These are phyloP conservation scores for Micronycteris hirsuta DNA, from an alignment of 2,113 vertebrate genomes.

Conservation along the genomic window DNA sequence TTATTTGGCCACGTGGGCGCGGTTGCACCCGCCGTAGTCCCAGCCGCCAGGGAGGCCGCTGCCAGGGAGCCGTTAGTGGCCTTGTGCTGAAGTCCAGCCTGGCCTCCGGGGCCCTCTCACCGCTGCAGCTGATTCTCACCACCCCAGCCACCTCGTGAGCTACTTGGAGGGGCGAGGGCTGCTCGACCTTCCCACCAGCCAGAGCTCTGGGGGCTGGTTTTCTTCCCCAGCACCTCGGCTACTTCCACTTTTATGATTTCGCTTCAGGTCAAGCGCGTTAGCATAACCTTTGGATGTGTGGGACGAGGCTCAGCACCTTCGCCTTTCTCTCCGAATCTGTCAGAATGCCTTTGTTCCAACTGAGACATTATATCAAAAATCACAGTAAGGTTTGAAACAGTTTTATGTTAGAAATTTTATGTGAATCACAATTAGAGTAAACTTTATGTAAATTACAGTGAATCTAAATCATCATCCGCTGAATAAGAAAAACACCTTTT, in stretches of 20 bases:
- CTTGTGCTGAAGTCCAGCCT: neutral
- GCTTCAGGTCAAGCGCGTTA: neutral
- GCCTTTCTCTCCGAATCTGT: neutral
- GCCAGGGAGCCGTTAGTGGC: fast-evolving
- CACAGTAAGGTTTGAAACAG: neutral
- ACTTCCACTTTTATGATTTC: neutral
- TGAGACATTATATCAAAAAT: neutral
- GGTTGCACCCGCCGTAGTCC: neutral
- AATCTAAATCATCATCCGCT: neutral
- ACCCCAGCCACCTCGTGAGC: too few relatives aligned
- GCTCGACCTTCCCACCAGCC: neutral
- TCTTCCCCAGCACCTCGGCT: neutral
- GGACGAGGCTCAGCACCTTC: neutral
- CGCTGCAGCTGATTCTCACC: neutral
- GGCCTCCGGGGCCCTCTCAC: neutral
- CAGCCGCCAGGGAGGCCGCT: neutral
- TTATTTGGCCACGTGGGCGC: neutral
- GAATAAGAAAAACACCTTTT: neutral
- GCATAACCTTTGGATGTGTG: neutral
- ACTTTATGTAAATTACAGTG: neutral
- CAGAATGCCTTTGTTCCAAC: neutral
- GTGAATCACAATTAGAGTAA: neutral
- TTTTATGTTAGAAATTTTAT: neutral
- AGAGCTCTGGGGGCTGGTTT: neutral
- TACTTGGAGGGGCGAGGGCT: neutral